Conservation (phyloP, 2,888 invertebrate species). For the Ypsolopha sequella region DNA sequence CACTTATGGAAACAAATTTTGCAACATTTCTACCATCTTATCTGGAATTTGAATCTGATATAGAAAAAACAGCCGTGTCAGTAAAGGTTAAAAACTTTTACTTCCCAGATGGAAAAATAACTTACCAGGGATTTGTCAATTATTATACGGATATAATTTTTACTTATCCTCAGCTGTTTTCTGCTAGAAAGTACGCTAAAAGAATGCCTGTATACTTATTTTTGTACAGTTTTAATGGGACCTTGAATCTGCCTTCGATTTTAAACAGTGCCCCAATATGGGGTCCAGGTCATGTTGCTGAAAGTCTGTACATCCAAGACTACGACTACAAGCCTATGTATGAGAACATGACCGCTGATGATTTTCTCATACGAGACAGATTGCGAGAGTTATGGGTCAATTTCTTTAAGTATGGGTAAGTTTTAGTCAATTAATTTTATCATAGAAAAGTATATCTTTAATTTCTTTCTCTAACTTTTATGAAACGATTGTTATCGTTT, state of each 20-base stretch:
- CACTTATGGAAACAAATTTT: not conserved
- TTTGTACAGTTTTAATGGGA: not conserved
- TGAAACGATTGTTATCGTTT: too few species aligned
- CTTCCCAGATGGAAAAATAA: not conserved
- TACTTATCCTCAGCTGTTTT: not conserved
- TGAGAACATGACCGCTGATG: not conserved
- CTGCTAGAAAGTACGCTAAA: conserved; percentile 1
- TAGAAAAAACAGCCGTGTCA: not conserved
- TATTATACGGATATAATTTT: conserved; percentile 1
- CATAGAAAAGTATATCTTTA: too few species aligned
- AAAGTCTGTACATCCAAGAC: not conserved
- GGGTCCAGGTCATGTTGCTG: conserved; percentile 1
- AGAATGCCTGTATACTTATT: conserved; percentile 2
- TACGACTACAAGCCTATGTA: not conserved
- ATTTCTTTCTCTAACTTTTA: too few species aligned
- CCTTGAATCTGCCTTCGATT: not conserved
- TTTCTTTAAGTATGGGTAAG: conserved; percentile 4
- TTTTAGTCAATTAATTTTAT: not conserved
- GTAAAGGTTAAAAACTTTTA: not conserved
- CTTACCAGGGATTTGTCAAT: not conserved
- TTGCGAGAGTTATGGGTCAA: conserved; percentile 2
- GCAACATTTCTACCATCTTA: not conserved
- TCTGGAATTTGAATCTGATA: not conserved
- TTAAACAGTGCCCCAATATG: not conserved
- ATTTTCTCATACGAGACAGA: not conserved